Evolutionary conservation across 23 tunicate species (phyloP).

Genomic region (Corella eumyota): DNA sequence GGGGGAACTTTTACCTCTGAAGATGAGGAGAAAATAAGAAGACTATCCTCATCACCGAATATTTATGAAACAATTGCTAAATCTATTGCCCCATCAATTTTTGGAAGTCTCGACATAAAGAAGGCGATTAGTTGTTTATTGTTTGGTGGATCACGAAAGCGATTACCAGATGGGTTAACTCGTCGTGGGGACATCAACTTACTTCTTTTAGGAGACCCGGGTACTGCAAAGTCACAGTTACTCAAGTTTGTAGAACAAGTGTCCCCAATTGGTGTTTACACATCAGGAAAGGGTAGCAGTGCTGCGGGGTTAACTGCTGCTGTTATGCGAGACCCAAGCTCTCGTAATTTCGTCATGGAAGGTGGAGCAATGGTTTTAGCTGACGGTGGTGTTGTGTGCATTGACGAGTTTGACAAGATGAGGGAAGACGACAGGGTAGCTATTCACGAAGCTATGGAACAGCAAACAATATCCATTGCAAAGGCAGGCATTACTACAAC

Average conservation of each 20-base stretch:
- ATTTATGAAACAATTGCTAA: constrained; percentile 76
- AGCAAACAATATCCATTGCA: constrained; percentile 98
- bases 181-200: constrained; percentile 94
- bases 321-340: constrained; percentile 86
- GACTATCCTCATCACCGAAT: constrained; percentile 77
- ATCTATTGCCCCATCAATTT: constrained; percentile 97
- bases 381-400: constrained; percentile 99
- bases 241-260: constrained; percentile 96
- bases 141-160: constrained; percentile 97
- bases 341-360: constrained; percentile 81
- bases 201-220: constrained; percentile 93
- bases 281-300: constrained; percentile 99
- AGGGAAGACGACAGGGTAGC: constrained; percentile 97
- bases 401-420: constrained; percentile 99
- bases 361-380: constrained; percentile 99
- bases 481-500: constrained; percentile 96
- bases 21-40: constrained; percentile 80
- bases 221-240: constrained; percentile 97
- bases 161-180: constrained; percentile 93
- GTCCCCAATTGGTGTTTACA: constrained; percentile 94
- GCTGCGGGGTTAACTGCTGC: constrained; percentile 99
- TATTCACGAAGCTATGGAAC: constrained; percentile 99
- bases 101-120: constrained; percentile 86
- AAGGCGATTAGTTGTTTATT: constrained; percentile 86
- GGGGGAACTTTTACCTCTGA: constrained; percentile 50